These are phyloP conservation scores for Neodiprion fabricii DNA, from an alignment of 1,140 invertebrate species.

Conservation along the genomic window DNA sequence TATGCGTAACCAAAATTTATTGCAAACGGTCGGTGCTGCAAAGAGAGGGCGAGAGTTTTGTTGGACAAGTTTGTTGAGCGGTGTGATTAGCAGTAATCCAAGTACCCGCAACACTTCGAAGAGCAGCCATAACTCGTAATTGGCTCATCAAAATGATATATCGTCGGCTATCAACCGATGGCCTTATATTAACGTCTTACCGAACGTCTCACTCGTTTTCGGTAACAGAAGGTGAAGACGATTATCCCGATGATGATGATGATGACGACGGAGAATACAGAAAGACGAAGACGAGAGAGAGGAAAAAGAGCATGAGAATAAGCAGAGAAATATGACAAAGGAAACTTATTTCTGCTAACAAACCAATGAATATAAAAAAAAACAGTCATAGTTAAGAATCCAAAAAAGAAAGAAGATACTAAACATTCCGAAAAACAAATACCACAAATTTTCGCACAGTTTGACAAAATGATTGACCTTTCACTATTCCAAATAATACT, in stretches of 20 bases:
- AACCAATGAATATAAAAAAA: not conserved
- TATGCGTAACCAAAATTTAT: too few relatives aligned
- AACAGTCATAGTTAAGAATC: not conserved
- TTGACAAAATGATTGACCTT: too few relatives aligned
- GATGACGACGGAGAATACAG: not conserved
- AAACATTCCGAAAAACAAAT: too few relatives aligned
- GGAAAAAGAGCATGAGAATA: not conserved
- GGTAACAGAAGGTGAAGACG: too few relatives aligned
- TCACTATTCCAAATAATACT: too few relatives aligned
- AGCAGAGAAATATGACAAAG: not conserved
- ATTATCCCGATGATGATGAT: too few relatives aligned
- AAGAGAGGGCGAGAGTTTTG: not conserved
- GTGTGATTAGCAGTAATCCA: not conserved
- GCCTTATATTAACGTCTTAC: not conserved
- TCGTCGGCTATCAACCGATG: not conserved
- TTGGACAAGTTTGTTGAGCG: not conserved
- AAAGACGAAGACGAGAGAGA: not conserved
- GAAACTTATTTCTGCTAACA: not conserved
- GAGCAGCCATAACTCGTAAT: slow-evolving; percentile 5
- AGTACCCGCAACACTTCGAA: not conserved
- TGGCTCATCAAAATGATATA: slow-evolving; percentile 3
- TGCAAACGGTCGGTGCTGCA: too few relatives aligned
- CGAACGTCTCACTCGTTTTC: not conserved
- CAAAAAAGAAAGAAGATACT: too few relatives aligned
- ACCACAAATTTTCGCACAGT: too few relatives aligned